phyloP scores from a whole-genome alignment of 53 echinoderm and acorn worm genomes.

The Echinarachnius parma region DNA sequence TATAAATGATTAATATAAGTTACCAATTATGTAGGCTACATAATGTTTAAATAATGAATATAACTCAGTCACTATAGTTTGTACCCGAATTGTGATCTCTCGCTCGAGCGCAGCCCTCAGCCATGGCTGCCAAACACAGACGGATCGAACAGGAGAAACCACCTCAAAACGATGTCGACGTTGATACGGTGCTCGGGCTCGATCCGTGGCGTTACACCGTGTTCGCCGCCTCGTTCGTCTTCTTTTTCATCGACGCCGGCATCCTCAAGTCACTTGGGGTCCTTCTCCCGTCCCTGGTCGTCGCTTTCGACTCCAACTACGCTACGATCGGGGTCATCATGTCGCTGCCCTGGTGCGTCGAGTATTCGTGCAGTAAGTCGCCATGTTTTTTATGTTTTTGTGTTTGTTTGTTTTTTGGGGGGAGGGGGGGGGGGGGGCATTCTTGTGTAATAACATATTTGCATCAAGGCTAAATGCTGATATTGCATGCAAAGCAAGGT shows the following conservation, averaged over 20 bases:
- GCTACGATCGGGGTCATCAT: conserved; percentile 1
- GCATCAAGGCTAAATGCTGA: not conserved
- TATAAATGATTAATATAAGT: no score
- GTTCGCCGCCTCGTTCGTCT: not conserved
- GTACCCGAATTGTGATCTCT: no score
- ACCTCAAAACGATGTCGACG: no score
- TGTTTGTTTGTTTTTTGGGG: no score
- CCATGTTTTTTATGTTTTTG: not conserved
- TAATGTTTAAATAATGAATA: no score
- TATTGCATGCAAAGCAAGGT: not conserved
- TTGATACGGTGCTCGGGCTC: not conserved
- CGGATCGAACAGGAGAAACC: no score
- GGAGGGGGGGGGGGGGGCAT: no score
- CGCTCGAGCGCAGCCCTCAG: no score
- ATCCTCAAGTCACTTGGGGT: conserved; percentile 4
- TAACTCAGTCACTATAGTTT: no score
- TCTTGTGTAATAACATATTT: no score
- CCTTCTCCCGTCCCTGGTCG: conserved; percentile 4
- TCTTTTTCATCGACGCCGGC: conserved; percentile 11
- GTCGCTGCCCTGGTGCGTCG: conserved; percentile 4
- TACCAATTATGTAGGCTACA: no score
- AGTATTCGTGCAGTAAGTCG: conserved; percentile 5
- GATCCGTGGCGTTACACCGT: conserved; percentile 27
- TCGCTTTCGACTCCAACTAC: not conserved
- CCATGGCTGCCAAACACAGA: no score